Evolutionary conservation across 2,888 invertebrate species (phyloP).

Genomic region (Esperia sulphurella): DNA sequence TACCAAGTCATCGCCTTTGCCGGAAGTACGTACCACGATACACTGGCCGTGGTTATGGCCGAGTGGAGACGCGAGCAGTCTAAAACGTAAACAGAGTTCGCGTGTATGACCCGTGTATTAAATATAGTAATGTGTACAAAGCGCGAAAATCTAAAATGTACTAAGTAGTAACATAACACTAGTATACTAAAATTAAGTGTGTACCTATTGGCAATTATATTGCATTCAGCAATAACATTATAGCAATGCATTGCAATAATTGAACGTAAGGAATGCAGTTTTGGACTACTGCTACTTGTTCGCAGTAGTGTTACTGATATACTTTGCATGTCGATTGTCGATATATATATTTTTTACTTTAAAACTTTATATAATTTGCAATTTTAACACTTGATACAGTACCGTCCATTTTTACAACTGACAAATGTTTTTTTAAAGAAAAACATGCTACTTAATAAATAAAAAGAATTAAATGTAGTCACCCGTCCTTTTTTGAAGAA

Average conservation of each 20-base stretch:
- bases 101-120: too few relatives aligned
- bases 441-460: neutral
- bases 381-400: slow-evolving; percentile 1
- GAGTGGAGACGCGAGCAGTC: too few relatives aligned
- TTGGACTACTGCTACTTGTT: neutral
- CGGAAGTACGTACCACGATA: too few relatives aligned
- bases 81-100: too few relatives aligned
- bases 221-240: neutral
- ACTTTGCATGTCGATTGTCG: neutral
- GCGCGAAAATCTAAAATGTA: too few relatives aligned
- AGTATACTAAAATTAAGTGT: neutral
- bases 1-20: too few relatives aligned
- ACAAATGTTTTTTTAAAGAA: neutral
- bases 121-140: too few relatives aligned
- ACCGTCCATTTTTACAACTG: slow-evolving; percentile 9
- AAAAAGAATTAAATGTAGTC: neutral
- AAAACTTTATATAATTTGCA: neutral
- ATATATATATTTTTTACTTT: neutral
- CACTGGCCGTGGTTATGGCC: too few relatives aligned
- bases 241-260: slow-evolving; percentile 11
- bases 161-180: neutral
- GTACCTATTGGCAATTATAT: neutral
- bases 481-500: neutral
- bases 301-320: neutral
- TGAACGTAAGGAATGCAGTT: slow-evolving; percentile 5